phyloP scores from a whole-genome alignment of 2,797 vertebrate species.

The Sebastes miniatus region DNA sequence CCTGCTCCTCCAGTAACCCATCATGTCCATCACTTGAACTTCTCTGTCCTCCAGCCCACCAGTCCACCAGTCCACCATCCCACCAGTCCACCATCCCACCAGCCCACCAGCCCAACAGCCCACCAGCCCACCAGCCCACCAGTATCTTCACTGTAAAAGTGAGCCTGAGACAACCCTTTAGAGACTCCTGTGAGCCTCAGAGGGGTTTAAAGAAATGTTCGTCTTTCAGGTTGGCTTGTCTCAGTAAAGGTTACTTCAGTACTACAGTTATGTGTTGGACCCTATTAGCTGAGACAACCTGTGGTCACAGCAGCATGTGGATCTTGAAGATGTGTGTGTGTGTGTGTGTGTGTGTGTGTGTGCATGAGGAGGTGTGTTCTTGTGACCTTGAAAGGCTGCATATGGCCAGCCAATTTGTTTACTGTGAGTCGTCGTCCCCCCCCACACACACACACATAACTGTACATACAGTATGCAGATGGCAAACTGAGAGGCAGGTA shows the following conservation, averaged over 20 bases:
- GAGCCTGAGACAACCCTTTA: neutral
- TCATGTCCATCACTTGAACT: no score
- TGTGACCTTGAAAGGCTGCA: neutral
- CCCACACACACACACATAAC: neutral
- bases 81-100: no score
- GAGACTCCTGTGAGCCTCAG: neutral
- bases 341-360: neutral
- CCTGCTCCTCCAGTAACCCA: no score
- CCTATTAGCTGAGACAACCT: neutral
- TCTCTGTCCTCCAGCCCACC: no score
- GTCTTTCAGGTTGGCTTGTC: neutral
- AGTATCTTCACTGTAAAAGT: neutral
- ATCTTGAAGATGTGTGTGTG: neutral
- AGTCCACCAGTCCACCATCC: no score
- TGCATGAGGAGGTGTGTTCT: neutral
- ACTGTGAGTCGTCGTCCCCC: neutral
- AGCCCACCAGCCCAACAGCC: no score
- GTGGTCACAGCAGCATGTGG: neutral
- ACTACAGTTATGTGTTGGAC: neutral
- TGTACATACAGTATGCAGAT: neutral
- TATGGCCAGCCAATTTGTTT: neutral
- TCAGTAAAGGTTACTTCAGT: neutral
- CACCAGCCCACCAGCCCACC: no score
- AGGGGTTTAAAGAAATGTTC: neutral
- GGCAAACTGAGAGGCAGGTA: neutral